These are phyloP conservation scores for Diploscapter pachys DNA, from an alignment of 1,140 invertebrate species.

Conservation along the genomic window DNA sequence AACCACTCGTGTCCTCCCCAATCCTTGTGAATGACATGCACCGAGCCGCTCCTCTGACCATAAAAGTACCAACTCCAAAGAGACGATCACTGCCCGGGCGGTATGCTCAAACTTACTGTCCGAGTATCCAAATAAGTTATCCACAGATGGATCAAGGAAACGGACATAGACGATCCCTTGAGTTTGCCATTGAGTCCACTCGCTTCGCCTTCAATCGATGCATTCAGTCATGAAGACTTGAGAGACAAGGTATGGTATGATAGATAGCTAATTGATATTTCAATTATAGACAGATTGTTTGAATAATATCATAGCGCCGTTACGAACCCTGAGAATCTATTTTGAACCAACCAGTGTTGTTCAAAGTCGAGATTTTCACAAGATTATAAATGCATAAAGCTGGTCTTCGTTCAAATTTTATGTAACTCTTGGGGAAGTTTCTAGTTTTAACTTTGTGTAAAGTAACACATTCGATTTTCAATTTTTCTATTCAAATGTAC, in stretches of 20 bases:
- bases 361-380: constrained; percentile 4
- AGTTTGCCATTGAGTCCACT: constrained; percentile 8
- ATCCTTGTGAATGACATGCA: background rate
- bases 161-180: constrained; percentile 24
- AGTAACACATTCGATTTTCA: too few species aligned
- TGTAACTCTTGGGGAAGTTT: too few species aligned
- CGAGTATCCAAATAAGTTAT: background rate
- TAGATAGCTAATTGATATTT: background rate
- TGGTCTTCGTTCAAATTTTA: too few species aligned
- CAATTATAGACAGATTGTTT: too few species aligned
- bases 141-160: constrained; percentile 27
- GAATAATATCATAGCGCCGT: background rate
- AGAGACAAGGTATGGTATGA: constrained; percentile 10
- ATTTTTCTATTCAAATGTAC: too few species aligned
- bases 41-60: background rate
- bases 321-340: constrained; percentile 8
- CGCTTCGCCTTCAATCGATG: constrained; percentile 23
- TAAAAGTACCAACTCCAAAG: constrained; percentile 16
- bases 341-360: constrained; percentile 13
- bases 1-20: constrained; percentile 10
- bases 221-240: constrained; percentile 1
- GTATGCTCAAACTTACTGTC: background rate
- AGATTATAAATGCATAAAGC: background rate
- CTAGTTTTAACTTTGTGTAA: too few species aligned
- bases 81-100: constrained; percentile 17